Percentiles rank a stretch among this genome's conserved stretches.
phyloP scores from a whole-genome alignment of 2,888 invertebrate species.

The Homarus gammarus region DNA sequence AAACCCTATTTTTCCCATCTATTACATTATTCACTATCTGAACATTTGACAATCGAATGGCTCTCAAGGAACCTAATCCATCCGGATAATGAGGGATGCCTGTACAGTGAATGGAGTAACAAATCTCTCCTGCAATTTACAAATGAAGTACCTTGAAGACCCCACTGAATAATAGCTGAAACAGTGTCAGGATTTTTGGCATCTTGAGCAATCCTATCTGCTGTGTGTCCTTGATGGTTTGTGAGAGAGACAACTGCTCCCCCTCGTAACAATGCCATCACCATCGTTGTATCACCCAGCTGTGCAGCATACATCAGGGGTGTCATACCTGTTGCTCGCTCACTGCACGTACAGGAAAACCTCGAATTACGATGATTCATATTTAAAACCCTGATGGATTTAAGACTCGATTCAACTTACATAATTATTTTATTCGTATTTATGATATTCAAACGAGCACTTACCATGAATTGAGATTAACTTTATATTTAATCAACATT shows the following conservation, averaged over 20 bases:
- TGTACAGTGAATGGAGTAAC: no score
- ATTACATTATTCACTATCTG: no score
- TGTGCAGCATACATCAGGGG: conserved; percentile 79
- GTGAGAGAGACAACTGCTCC: conserved; percentile 78
- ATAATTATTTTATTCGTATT: no score
- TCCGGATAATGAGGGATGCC: no score
- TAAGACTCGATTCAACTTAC: no score
- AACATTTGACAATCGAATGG: no score
- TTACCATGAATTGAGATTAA: conserved; percentile 79
- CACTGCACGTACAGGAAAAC: no score
- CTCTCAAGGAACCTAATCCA: no score
- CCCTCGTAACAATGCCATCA: conserved; percentile 79
- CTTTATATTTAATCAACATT: conserved; percentile 79
- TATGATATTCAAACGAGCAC: not conserved
- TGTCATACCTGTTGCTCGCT: conserved; percentile 79
- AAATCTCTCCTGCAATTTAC: no score
- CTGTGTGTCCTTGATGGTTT: conserved; percentile 79
- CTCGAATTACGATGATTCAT: no score
- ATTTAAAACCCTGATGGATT: no score
- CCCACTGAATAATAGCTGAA: conserved; percentile 48
- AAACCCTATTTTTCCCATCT: no score
- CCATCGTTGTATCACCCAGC: conserved; percentile 79
- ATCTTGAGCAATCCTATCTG: conserved; percentile 79
- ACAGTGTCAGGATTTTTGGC: conserved; percentile 77
- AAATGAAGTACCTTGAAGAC: conserved; percentile 43